Percentiles rank a stretch among this genome's conserved stretches.
Evolutionary conservation across 2,888 invertebrate species (phyloP).

Genomic region (Theretra japonica): DNA sequence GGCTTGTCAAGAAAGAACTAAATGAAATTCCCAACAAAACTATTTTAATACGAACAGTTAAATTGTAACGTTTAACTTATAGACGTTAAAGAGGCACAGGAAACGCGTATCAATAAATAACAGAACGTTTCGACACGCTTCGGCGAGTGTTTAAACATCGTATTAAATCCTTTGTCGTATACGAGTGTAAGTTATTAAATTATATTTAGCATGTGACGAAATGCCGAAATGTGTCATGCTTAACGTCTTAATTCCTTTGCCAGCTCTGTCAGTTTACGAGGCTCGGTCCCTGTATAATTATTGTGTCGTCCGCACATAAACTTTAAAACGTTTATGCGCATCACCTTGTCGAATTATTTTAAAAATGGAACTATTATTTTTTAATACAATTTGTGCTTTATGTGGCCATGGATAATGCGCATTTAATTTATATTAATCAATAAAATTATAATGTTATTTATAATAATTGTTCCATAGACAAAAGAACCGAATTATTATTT

Average conservation of each 20-base stretch:
- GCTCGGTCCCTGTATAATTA: neutral
- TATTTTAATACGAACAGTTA: conserved; percentile 6
- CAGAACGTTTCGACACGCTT: conserved; percentile 45
- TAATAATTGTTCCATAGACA: neutral
- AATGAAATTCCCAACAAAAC: conserved; percentile 1
- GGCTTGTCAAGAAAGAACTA: conserved; percentile 5
- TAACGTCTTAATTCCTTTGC: conserved; percentile 68
- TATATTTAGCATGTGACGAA: conserved; percentile 63
- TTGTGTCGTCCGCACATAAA: conserved; percentile 13
- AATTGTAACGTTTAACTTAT: conserved; percentile 22
- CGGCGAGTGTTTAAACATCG: conserved; percentile 52
- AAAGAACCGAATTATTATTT: neutral
- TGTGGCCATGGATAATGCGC: conserved; percentile 2
- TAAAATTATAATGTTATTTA: conserved; percentile 1
- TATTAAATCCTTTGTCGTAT: conserved; percentile 53
- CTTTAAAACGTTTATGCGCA: neutral
- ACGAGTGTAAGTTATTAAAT: conserved; percentile 47
- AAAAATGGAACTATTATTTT: conserved; percentile 12
- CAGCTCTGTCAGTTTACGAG: conserved; percentile 21
- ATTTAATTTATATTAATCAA: neutral
- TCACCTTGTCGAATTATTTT: conserved; percentile 18
- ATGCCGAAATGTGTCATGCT: conserved; percentile 44
- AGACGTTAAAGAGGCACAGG: conserved; percentile 44
- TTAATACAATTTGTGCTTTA: neutral
- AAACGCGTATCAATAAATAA: conserved; percentile 54